phyloP scores from a whole-genome alignment of 2,888 invertebrate genomes.

The Ochropleura plecta region DNA sequence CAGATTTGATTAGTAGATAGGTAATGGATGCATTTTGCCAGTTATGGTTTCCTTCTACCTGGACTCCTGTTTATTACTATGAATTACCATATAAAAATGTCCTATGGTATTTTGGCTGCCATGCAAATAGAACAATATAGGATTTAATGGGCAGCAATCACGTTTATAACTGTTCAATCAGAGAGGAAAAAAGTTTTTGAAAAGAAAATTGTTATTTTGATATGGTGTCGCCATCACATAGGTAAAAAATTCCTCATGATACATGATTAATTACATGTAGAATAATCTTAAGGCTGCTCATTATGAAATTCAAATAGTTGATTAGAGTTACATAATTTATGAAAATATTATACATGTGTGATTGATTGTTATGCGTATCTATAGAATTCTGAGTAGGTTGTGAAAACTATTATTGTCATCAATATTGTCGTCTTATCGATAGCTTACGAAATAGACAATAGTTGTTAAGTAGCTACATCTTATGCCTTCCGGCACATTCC shows the following conservation, averaged over 20 bases:
- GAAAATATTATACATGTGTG: slow-evolving; percentile 40
- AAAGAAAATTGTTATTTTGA: slow-evolving; percentile 13
- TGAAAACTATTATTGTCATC: slow-evolving; percentile 45
- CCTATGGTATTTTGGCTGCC: too few relatives aligned
- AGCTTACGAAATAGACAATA: slow-evolving; percentile 21
- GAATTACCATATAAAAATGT: too few relatives aligned
- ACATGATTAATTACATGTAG: slow-evolving; percentile 60
- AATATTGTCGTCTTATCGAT: slow-evolving; percentile 22
- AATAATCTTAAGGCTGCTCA: slow-evolving; percentile 45
- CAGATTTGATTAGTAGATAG: not conserved
- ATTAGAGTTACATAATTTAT: slow-evolving; percentile 51
- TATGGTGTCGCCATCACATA: slow-evolving; percentile 32
- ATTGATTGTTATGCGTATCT: slow-evolving; percentile 60
- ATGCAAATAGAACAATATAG: too few relatives aligned
- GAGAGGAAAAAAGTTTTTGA: not conserved
- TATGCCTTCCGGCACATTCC: slow-evolving; percentile 21
- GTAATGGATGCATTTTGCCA: not conserved
- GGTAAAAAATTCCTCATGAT: slow-evolving; percentile 47
- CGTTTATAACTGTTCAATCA: not conserved
- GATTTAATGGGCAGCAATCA: too few relatives aligned
- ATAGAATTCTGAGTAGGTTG: slow-evolving; percentile 36
- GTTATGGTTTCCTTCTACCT: not conserved
- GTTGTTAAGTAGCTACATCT: slow-evolving; percentile 7
- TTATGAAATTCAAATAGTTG: slow-evolving; percentile 54
- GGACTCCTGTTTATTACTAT: not conserved